Evolutionary conservation across 2,888 invertebrate species (phyloP), one percentile per base, ranked within the genome.

Genomic region (Cinara cedri): DNA sequence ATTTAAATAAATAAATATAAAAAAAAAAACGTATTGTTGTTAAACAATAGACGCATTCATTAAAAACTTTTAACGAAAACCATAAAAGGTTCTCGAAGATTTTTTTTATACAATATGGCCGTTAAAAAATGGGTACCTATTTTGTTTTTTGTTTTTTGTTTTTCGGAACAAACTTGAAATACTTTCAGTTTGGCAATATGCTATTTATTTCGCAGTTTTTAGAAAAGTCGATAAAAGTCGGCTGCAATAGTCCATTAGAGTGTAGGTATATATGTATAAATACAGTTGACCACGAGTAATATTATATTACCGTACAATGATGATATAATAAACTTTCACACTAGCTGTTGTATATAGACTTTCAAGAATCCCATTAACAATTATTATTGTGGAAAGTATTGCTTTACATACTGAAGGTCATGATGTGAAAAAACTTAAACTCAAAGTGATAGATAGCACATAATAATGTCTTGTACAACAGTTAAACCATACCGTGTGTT

Each of bases 271-370:
- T n/a, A n/a, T n/a, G n/a, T n/a, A n/a, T n/a, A n/a, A n/a, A n/a
- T n/a, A n/a, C n/a, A n/a, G 13, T 54, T 63, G 63, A 74, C 54
- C 63, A 54, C 51, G 54, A 63, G 74, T 63, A 74, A 74, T 42
- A 63, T 63, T 16, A 65, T 74, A 34, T 34, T 34, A 74, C 51
- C 54, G 54, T 63, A 21, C 21, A 65, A 21, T 42, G 63, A 42
- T 54, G 63, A 42, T 54, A 42, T 54, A 54, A 10, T 74, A 54
- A 51, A 74, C 51, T 54, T 74, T n/a, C 72, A 26, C 34, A 34
- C 34, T 34, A 49, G 14, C 19, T 21, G 24, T n/a, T 57, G 10
- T 57, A n/a, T 14, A 4, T 71, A 34, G 44, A 57, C 21, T n/a
- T n/a, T 49, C 49, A 16, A 72, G 62, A 51, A 4, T 16, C 21